These are phyloP conservation scores for Muscidifurax raptorellus DNA, from an alignment of 1,140 invertebrate genomes.

Conservation along the genomic window DNA sequence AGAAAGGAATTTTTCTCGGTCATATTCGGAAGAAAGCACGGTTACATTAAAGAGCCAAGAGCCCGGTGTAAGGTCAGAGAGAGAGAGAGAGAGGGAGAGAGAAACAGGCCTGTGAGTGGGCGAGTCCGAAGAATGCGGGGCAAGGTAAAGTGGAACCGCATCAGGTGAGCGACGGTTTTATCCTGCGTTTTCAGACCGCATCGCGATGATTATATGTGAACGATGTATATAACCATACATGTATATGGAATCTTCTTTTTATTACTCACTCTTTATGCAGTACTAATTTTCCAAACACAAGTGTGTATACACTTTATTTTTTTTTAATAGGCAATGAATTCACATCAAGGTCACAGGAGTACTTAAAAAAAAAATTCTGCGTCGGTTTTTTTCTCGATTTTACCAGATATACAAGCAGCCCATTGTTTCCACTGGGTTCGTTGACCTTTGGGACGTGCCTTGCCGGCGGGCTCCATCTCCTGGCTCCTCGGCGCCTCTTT, in stretches of 20 bases:
- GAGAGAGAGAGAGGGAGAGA: too few species aligned
- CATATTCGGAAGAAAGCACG: not conserved
- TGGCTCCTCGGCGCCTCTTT: conserved; percentile 58
- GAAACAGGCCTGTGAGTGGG: not conserved
- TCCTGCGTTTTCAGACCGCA: too few species aligned
- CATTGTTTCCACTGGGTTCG: conserved; percentile 70
- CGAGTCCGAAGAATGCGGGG: not conserved
- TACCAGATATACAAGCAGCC: conserved; percentile 70
- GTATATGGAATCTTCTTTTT: too few species aligned
- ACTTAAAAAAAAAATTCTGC: not conserved
- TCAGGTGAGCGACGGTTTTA: too few species aligned
- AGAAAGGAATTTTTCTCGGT: not conserved
- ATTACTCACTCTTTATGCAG: too few species aligned
- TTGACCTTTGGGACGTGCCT: conserved; percentile 40
- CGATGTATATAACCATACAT: too few species aligned
- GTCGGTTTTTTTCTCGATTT: not conserved
- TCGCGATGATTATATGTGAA: too few species aligned
- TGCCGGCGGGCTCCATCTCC: conserved; percentile 49
- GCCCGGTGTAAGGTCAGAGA: conserved; percentile 12
- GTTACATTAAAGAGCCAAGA: not conserved
- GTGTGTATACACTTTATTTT: too few species aligned
- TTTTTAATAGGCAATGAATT: too few species aligned
- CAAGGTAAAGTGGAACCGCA: conserved; percentile 6
- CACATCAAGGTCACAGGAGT: too few species aligned
- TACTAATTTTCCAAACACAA: too few species aligned